These are phyloP conservation scores for Rhorus exstirpatorius DNA, from an alignment of 2,888 invertebrate genomes.

Conservation along the genomic window DNA sequence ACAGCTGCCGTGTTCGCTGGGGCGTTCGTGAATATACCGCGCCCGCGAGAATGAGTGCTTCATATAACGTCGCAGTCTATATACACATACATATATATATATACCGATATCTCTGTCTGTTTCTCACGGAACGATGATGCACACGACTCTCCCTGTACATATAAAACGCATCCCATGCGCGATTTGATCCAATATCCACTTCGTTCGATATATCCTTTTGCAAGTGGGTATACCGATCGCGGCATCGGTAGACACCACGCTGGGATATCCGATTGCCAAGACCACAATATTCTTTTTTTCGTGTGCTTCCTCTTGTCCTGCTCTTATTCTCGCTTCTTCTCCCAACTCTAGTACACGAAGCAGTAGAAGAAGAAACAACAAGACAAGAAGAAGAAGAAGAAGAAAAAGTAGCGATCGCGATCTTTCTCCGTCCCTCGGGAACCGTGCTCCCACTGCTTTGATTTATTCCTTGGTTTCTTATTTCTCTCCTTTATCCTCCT, in stretches of 20 bases:
- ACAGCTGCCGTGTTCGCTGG: conserved; percentile 85
- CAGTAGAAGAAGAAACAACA: conserved; percentile 27
- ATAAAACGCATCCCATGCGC: conserved; percentile 74
- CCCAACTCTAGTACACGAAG: conserved; percentile 50
- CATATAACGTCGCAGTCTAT: conserved; percentile 54
- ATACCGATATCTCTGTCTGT: conserved; percentile 29
- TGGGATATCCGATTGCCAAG: conserved; percentile 81
- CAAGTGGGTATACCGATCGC: background rate
- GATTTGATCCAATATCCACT: conserved; percentile 76
- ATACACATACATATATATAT: conserved; percentile 1
- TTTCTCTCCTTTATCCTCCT: conserved; percentile 71
- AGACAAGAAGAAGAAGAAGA: conserved; percentile 30
- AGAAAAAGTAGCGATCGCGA: conserved; percentile 41
- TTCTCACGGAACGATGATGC: conserved; percentile 23
- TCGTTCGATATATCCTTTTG: conserved; percentile 50
- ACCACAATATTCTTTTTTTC: conserved; percentile 66
- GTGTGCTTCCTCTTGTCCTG: conserved; percentile 69
- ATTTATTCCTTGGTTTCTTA: conserved; percentile 69
- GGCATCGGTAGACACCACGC: conserved; percentile 76
- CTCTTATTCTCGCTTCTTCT: conserved; percentile 71
- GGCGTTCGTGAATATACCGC: conserved; percentile 81
- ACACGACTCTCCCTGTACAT: conserved; percentile 16
- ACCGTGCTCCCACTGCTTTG: conserved; percentile 66
- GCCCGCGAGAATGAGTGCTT: conserved; percentile 70
- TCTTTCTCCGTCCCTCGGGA: conserved; percentile 63